Conservation (phyloP, 2,113 vertebrate species). For the Microtus ochrogaster region DNA sequence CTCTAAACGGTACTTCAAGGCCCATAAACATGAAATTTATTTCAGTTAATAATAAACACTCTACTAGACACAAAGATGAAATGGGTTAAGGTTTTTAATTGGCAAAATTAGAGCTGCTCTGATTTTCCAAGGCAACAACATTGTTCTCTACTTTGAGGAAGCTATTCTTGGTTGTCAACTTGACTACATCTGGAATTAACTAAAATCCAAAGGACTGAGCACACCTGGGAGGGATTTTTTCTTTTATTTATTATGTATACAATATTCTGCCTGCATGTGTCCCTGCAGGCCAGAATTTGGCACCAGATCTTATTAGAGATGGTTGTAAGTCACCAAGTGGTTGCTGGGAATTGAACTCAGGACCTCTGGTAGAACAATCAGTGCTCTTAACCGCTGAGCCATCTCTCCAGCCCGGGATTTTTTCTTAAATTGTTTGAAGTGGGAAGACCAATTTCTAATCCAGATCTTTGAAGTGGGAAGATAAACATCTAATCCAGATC, state of each 20-base stretch:
- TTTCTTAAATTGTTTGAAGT: neutral
- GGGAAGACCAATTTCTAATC: neutral
- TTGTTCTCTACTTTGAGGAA: neutral
- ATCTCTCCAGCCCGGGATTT: no score
- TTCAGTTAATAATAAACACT: constrained; percentile 46
- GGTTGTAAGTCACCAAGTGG: no score
- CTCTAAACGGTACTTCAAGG: constrained; percentile 30
- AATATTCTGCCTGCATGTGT: no score
- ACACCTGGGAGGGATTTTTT: neutral
- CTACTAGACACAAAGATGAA: constrained; percentile 37
- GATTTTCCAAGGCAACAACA: neutral
- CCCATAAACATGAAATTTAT: constrained; percentile 52
- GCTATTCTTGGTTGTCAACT: neutral
- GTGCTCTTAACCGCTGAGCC: no score
- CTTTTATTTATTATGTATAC: no score
- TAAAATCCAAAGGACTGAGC: neutral
- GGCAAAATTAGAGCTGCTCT: neutral
- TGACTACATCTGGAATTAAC: neutral
- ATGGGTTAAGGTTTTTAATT: neutral
- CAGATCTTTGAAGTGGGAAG: neutral
- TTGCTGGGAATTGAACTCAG: no score
- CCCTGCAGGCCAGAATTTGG: no score
- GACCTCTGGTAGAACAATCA: no score
- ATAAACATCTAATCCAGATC: neutral
- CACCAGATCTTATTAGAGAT: no score